These are phyloP conservation scores for Protosalanx chinensis DNA, from an alignment of 2,797 vertebrate genomes.

Conservation along the genomic window DNA sequence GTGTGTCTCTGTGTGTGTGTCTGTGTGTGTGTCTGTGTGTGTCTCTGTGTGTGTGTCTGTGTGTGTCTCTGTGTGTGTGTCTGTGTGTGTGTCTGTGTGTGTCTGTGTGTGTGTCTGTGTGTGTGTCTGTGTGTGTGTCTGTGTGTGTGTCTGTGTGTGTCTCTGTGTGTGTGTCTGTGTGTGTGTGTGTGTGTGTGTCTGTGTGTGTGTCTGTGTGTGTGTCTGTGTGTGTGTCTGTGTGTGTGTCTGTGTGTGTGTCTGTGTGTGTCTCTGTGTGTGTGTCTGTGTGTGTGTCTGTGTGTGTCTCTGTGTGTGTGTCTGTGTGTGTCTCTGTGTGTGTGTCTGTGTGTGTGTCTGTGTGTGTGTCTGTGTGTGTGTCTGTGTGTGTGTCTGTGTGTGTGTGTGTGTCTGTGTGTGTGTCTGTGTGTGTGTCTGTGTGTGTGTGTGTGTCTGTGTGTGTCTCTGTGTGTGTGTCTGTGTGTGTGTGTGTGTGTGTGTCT, in stretches of 20 bases:
- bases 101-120: slow-evolving; percentile 14
- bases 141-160: too few relatives aligned
- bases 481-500: too few relatives aligned
- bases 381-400: too few relatives aligned
- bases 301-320: slow-evolving; percentile 8
- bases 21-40: neutral
- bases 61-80: neutral
- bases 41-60: neutral
- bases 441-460: neutral
- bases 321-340: neutral
- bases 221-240: neutral
- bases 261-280: slow-evolving; percentile 7
- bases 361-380: neutral
- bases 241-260: neutral
- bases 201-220: slow-evolving; percentile 14
- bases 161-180: slow-evolving; percentile 5
- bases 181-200: neutral
- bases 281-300: slow-evolving; percentile 1
- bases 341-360: neutral
- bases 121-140: neutral
- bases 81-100: neutral
- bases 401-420: too few relatives aligned
- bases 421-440: slow-evolving; percentile 14
- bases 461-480: too few relatives aligned
- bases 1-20: neutral